Percentiles rank a stretch among this genome's conserved stretches.
These are phyloP conservation scores for Triplophysa dalaica DNA, from an alignment of 2,113 vertebrate genomes.

Conservation along the genomic window DNA sequence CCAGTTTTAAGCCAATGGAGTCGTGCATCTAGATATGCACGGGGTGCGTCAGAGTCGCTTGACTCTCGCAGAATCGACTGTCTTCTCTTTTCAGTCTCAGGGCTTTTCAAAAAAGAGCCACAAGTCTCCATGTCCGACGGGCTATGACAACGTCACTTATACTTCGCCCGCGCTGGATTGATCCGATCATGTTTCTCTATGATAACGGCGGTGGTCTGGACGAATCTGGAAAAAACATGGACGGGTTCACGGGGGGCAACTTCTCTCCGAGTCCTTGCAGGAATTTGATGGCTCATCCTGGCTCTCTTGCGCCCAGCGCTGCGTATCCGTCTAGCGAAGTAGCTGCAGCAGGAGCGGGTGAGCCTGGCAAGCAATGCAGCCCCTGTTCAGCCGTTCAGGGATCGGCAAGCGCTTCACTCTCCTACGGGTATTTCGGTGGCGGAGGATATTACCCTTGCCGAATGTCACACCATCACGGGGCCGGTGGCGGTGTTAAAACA, in stretches of 20 bases:
- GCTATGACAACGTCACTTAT: conserved; percentile 99
- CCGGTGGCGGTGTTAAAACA: conserved; percentile 82
- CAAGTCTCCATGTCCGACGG: conserved; percentile 86
- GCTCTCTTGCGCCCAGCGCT: conserved; percentile 83
- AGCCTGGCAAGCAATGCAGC: conserved; percentile 93
- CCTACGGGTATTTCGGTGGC: conserved; percentile 96
- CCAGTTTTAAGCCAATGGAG: conserved; percentile 82
- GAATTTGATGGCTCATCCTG: conserved; percentile 92
- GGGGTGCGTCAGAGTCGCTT: conserved; percentile 82
- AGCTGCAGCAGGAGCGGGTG: conserved; percentile 83
- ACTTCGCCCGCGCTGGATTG: conserved; percentile 97
- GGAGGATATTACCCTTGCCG: conserved; percentile 91
- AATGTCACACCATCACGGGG: conserved; percentile 82
- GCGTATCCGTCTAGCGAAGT: conserved; percentile 83
- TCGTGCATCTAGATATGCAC: conserved; percentile 76
- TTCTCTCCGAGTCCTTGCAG: conserved; percentile 92
- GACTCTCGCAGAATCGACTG: conserved; percentile 81
- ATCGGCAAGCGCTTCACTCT: conserved; percentile 87
- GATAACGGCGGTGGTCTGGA: conserved; percentile 84
- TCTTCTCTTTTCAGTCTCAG: conserved; percentile 82
- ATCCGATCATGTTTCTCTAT: conserved; percentile 98
- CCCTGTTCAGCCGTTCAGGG: conserved; percentile 92
- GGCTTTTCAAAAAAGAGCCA: conserved; percentile 92
- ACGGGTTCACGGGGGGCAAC: conserved; percentile 86
- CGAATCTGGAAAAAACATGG: conserved; percentile 95